Percentiles rank a stretch among this genome's conserved stretches.
Conservation (phyloP, 2,113 vertebrate genomes). For the Chlorodrepanis virens region DNA sequence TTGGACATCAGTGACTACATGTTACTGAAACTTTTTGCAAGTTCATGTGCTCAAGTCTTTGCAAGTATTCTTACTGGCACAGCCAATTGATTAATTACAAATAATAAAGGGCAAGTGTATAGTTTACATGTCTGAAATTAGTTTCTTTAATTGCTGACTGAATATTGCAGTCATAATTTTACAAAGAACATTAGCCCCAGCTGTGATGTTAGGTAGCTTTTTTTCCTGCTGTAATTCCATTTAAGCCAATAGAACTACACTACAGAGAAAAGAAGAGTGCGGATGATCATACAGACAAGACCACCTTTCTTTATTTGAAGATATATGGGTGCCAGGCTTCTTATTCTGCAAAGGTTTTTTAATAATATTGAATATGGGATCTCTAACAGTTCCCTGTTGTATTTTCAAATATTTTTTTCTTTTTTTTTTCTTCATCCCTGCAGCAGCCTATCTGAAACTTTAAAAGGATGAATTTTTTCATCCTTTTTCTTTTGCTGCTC, state of each 20-base stretch:
- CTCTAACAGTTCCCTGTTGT: background rate
- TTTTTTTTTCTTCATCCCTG: background rate
- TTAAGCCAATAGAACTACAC: background rate
- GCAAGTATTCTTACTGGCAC: background rate
- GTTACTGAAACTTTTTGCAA: background rate
- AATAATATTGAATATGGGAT: background rate
- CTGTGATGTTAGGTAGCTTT: background rate
- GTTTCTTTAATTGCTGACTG: slow-evolving; percentile 46
- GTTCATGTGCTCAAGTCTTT: background rate
- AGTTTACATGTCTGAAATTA: slow-evolving; percentile 17
- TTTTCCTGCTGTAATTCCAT: background rate
- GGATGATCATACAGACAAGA: background rate
- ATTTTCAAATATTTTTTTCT: background rate
- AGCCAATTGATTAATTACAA: slow-evolving; percentile 26
- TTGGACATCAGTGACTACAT: background rate
- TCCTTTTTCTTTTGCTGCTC: background rate
- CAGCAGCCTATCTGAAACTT: background rate
- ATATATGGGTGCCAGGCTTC: background rate
- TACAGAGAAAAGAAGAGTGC: background rate
- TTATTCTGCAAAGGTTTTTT: background rate
- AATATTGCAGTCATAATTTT: slow-evolving; percentile 49
- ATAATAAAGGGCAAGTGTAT: slow-evolving; percentile 22
- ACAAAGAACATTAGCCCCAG: slow-evolving; percentile 24
- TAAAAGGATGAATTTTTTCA: background rate
- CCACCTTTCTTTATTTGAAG: background rate